These are phyloP conservation scores for Trogon melanurus DNA, from an alignment of 2,113 vertebrate species.

Conservation along the genomic window DNA sequence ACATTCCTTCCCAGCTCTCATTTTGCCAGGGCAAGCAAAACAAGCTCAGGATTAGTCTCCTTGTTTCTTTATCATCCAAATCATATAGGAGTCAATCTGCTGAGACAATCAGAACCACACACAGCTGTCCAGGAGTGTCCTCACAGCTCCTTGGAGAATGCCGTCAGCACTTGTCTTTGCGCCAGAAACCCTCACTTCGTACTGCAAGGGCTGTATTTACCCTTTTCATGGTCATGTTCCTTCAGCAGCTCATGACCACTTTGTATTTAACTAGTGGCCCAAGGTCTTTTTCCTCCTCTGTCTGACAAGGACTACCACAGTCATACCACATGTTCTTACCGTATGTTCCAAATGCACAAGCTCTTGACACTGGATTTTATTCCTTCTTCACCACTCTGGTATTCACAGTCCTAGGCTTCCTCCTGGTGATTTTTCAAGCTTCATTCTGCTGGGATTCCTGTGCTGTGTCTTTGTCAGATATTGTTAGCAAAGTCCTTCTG, in stretches of 20 bases:
- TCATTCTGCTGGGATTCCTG: not conserved
- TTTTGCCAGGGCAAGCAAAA: not conserved
- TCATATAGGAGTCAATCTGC: not conserved
- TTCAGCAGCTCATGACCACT: not conserved
- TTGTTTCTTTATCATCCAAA: not conserved
- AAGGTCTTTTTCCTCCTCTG: conserved; percentile 15
- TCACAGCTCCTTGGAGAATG: not conserved
- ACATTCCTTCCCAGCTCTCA: not conserved
- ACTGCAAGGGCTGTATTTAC: not conserved
- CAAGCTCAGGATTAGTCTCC: not conserved
- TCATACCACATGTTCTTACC: not conserved
- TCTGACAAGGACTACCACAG: not conserved
- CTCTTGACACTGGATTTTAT: not conserved
- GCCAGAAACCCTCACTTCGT: not conserved
- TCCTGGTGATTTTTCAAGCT: not conserved
- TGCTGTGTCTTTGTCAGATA: not conserved
- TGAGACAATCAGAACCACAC: not conserved
- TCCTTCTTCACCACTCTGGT: not conserved
- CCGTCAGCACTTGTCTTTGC: not conserved
- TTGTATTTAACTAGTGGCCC: not conserved
- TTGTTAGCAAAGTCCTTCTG: not conserved
- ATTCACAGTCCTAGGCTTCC: not conserved
- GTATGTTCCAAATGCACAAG: rapidly evolving
- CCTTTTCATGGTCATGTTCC: conserved; percentile 20
- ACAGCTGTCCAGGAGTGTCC: not conserved